Evolutionary conservation across 2,888 invertebrate species (phyloP), one percentile per base, ranked within the genome.

Genomic region (Cryptocephalus moraei): DNA sequence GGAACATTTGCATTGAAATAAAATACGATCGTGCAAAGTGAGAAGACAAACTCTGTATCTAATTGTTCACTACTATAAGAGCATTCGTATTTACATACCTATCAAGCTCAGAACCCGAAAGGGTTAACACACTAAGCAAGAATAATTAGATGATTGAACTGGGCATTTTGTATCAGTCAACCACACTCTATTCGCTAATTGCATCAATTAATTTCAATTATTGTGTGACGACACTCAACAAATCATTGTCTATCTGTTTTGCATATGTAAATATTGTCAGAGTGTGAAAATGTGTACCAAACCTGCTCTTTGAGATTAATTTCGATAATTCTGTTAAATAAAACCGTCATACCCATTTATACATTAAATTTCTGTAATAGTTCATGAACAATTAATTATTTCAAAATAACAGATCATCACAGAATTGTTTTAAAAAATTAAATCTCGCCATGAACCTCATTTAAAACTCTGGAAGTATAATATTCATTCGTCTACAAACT

Each of bases 131-230:
- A 56, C 59, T 63, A 61, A 59, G 61, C 65, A 65, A 63, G 65
- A 67, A 68, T 69, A 68, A 69, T 69, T 65, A 66, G 62, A 67
- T 68, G 69, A 70, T 69, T 68, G 69, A 70, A 67, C 64, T 61
- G 61, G 65, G 68, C 65, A 66, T 69, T 70, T 70, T 70, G 70
- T 71, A 71, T 69, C 69, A 71, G 70, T 70, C 70, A 71, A 56
- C 62, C 63, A 59, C 70, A 70, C 67, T 66, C 68, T 69, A 68
- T 69, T 69, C 69, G 64, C 63, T 69, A 69, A 70, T 68, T 68
- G 66, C 63, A 56, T 59, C 66, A 63, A 66, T 70, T 67, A 70
- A 69, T 70, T 69, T 63, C 61, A 52, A 59, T 61, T 62, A 64
- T 64, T 67, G 64, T 64, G 57, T 58, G 63, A 62, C 57, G 62